phyloP scores from a whole-genome alignment of 2,888 invertebrate genomes.

The Philhelius pedissequus region DNA sequence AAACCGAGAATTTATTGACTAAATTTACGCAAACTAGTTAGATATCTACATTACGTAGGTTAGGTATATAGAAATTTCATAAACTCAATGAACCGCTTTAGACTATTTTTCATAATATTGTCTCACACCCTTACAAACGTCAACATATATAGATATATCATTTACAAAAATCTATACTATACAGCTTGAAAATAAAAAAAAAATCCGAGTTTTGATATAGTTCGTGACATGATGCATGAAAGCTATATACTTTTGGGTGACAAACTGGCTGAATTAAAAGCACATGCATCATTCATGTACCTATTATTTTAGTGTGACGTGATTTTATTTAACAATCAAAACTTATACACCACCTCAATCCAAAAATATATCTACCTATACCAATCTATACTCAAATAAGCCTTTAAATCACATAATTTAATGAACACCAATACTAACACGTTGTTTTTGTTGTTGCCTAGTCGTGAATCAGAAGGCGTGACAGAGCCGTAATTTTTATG shows the following conservation, averaged over 20 bases:
- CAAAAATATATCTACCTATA: too few relatives aligned
- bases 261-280: slow-evolving; percentile 58
- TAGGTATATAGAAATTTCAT: too few relatives aligned
- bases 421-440: slow-evolving; percentile 42
- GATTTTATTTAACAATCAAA: slow-evolving; percentile 50
- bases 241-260: slow-evolving; percentile 51
- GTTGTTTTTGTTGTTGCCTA: not conserved
- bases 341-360: slow-evolving; percentile 1
- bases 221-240: slow-evolving; percentile 56
- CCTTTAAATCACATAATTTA: slow-evolving; percentile 41
- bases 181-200: too few relatives aligned
- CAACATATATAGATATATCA: too few relatives aligned
- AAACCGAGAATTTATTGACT: too few relatives aligned
- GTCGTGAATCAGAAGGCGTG: slow-evolving; percentile 67
- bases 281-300: slow-evolving; percentile 41
- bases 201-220: not conserved
- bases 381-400: too few relatives aligned
- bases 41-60: too few relatives aligned
- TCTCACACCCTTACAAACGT: too few relatives aligned
- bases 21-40: too few relatives aligned
- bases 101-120: too few relatives aligned
- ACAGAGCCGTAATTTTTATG: slow-evolving; percentile 66
- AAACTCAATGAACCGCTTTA: too few relatives aligned
- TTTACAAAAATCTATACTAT: too few relatives aligned
- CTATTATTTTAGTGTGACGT: slow-evolving; percentile 42